Percentiles rank a stretch among this genome's conserved stretches.
Evolutionary conservation across 2,888 invertebrate species (phyloP).

Genomic region (Drosophila flavopinicola): DNA sequence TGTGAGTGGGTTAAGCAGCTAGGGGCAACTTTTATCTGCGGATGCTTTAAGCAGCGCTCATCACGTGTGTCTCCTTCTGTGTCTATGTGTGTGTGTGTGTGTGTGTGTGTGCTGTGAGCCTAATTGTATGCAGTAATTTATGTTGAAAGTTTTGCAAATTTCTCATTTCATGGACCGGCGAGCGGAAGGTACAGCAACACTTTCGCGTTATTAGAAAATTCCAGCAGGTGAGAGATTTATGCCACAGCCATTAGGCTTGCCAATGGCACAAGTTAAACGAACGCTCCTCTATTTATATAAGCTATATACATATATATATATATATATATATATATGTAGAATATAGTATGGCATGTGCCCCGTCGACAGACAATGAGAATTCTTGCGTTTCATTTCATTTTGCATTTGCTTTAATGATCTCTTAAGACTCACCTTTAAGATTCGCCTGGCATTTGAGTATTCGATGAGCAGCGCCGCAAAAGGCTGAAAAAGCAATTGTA

Average conservation of each 20-base stretch:
- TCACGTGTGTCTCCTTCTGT: background rate
- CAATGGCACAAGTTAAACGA: slow-evolving; percentile 40
- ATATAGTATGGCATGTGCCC: background rate
- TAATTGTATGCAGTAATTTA: slow-evolving; percentile 71
- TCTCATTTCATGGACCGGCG: slow-evolving; percentile 67
- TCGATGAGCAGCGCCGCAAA: slow-evolving; percentile 37
- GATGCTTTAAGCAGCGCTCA: slow-evolving; percentile 2
- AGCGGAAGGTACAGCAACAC: slow-evolving; percentile 69
- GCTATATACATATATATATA: slow-evolving; percentile 6
- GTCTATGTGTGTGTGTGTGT: background rate
- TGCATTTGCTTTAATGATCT: slow-evolving; percentile 30
- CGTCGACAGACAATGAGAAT: slow-evolving; percentile 16
- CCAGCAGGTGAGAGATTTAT: slow-evolving; percentile 73
- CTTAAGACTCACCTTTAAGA: slow-evolving; percentile 48
- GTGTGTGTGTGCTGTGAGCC: slow-evolving; percentile 23
- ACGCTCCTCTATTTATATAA: slow-evolving; percentile 5
- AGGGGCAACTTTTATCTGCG: slow-evolving; percentile 31
- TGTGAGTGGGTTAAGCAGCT: background rate
- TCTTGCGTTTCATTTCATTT: slow-evolving; percentile 34
- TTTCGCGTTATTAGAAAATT: slow-evolving; percentile 74
- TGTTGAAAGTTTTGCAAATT: slow-evolving; percentile 70
- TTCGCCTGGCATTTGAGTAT: slow-evolving; percentile 34
- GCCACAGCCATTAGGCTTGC: slow-evolving; percentile 56
- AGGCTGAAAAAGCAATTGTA: slow-evolving; percentile 46
- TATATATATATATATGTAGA: background rate